Evolutionary conservation across 2,888 invertebrate genomes (phyloP).

Genomic region (Pharmacophagus antenor): DNA sequence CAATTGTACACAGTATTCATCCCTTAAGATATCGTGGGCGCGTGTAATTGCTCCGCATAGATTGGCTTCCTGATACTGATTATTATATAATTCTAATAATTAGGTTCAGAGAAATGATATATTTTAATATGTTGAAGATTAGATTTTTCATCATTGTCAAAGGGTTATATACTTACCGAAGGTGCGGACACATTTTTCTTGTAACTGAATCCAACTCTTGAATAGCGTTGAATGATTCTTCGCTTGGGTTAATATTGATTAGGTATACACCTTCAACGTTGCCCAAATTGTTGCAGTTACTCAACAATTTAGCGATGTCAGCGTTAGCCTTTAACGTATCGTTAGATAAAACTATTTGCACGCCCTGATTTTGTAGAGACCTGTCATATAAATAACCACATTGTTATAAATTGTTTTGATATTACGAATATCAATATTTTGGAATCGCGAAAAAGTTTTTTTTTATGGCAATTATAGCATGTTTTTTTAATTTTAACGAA

Average conservation of each 20-base stretch:
- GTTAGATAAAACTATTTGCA: conserved; percentile 26
- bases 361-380: conserved; percentile 34
- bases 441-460: too few species aligned
- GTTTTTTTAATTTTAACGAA: too few species aligned
- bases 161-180: conserved; percentile 40
- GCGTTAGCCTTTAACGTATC: conserved; percentile 14
- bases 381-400: conserved; percentile 32
- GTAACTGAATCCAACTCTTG: conserved; percentile 39
- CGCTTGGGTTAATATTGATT: not conserved
- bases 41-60: too few species aligned
- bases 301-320: conserved; percentile 7
- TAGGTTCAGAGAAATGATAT: too few species aligned
- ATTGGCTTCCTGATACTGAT: too few species aligned
- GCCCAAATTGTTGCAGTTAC: conserved; percentile 7
- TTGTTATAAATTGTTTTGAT: not conserved
- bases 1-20: too few species aligned
- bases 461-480: too few species aligned
- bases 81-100: too few species aligned
- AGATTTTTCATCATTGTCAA: not conserved
- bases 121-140: not conserved
- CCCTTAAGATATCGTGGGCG: too few species aligned
- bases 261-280: conserved; percentile 27
- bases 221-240: conserved; percentile 2
- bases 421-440: too few species aligned
- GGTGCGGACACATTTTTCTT: conserved; percentile 40